Conservation (phyloP, 2,888 invertebrate species). For the Trichacis sp. region DNA sequence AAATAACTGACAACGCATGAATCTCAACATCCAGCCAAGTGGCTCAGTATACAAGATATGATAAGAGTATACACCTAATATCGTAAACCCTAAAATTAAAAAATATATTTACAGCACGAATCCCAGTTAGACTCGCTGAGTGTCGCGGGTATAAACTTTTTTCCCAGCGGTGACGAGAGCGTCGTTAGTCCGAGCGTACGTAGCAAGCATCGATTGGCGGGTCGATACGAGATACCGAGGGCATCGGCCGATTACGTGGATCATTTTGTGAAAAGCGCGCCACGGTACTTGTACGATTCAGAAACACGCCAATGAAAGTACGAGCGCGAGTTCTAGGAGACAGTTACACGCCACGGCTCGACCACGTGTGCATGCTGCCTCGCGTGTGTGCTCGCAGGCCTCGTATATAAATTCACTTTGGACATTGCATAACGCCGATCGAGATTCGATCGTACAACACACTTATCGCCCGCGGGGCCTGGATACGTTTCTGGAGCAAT, state of each 20-base stretch:
- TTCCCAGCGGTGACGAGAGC: too few species aligned
- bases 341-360: conserved; percentile 32
- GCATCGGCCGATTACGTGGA: conserved; percentile 37
- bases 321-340: conserved; percentile 31
- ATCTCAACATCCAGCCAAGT: conserved; percentile 47
- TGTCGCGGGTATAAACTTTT: too few species aligned
- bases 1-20: conserved; percentile 54
- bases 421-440: conserved; percentile 43
- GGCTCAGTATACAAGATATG: conserved; percentile 35
- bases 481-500: conserved; percentile 43
- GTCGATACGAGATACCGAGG: conserved; percentile 28
- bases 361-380: conserved; percentile 2
- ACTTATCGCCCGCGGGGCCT: conserved; percentile 41
- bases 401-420: conserved; percentile 42
- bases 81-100: conserved; percentile 32
- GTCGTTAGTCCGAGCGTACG: too few species aligned
- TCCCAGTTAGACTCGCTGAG: conserved; percentile 13
- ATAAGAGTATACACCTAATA: conserved; percentile 32
- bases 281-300: conserved; percentile 48
- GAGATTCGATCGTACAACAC: conserved; percentile 41
- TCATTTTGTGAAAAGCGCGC: conserved; percentile 43
- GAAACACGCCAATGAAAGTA: conserved; percentile 56
- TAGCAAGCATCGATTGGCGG: too few species aligned
- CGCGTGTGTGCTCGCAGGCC: conserved; percentile 21
- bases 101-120: conserved; percentile 34